phyloP scores from a whole-genome alignment of 2,888 invertebrate genomes.

The Helobdella robusta region DNA sequence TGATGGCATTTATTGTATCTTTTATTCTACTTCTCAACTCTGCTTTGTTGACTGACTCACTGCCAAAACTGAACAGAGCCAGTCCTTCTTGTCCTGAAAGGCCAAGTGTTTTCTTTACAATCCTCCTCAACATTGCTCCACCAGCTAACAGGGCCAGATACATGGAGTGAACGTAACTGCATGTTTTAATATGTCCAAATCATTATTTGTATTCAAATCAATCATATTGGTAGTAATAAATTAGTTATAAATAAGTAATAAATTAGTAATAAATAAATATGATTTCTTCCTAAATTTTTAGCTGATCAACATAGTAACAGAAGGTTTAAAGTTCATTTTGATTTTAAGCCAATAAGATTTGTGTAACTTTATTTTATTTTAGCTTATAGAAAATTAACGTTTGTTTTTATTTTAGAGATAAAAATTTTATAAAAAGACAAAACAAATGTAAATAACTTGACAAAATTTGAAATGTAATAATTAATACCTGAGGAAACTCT shows the following conservation, averaged over 20 bases:
- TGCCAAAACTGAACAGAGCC: constrained; percentile 32
- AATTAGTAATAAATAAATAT: too few species aligned
- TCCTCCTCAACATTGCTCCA: constrained; percentile 35
- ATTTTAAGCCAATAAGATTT: too few species aligned
- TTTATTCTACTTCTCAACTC: constrained; percentile 26
- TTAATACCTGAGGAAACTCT: too few species aligned
- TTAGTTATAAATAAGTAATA: constrained; percentile 6
- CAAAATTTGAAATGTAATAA: neutral
- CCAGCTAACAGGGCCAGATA: constrained; percentile 38
- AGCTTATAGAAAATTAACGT: too few species aligned
- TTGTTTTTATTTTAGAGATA: too few species aligned
- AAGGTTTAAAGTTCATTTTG: too few species aligned
- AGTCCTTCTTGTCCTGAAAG: constrained; percentile 30
- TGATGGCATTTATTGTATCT: constrained; percentile 29
- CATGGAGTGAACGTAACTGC: constrained; percentile 37
- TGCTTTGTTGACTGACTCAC: neutral
- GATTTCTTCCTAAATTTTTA: too few species aligned
- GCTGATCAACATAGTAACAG: too few species aligned
- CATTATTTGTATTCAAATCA: too few species aligned
- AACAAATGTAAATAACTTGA: neutral
- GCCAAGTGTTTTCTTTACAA: constrained; percentile 33
- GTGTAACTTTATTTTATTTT: too few species aligned
- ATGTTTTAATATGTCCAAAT: too few species aligned
- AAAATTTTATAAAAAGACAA: constrained; percentile 3
- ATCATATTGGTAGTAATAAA: too few species aligned